phyloP scores from a whole-genome alignment of 35 echinoderm and acorn worm species.

The Anneissia japonica region DNA sequence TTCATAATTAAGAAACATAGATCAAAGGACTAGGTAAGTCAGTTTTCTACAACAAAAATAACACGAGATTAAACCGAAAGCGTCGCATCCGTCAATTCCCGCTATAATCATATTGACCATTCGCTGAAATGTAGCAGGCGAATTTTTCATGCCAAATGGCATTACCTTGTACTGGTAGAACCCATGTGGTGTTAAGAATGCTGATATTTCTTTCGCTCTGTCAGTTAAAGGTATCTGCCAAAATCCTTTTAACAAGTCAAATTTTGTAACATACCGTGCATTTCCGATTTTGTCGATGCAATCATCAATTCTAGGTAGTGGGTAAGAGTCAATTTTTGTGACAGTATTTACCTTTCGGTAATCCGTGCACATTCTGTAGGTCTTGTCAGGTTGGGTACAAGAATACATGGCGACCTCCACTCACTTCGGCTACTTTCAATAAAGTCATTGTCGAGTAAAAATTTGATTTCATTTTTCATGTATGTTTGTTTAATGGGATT shows the following conservation, averaged over 20 bases:
- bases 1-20: no score
- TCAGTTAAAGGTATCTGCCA: slow-evolving; percentile 66
- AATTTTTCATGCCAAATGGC: slow-evolving; percentile 48
- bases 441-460: slow-evolving; percentile 56
- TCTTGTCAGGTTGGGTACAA: slow-evolving; percentile 32
- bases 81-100: slow-evolving; percentile 1
- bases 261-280: slow-evolving; percentile 53
- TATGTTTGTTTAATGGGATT: slow-evolving; percentile 40
- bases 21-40: no score
- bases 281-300: slow-evolving; percentile 68
- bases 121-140: background rate
- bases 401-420: slow-evolving; percentile 42
- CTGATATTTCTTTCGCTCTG: slow-evolving; percentile 46
- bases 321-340: slow-evolving; percentile 56
- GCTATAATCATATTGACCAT: slow-evolving; percentile 4
- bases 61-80: no score
- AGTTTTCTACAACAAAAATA: no score
- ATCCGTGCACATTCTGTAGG: slow-evolving; percentile 41
- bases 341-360: slow-evolving; percentile 55
- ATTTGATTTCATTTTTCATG: slow-evolving; percentile 45
- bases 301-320: slow-evolving; percentile 54
- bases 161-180: slow-evolving; percentile 32
- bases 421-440: slow-evolving; percentile 50
- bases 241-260: slow-evolving; percentile 66
- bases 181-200: slow-evolving; percentile 30